These are phyloP conservation scores for Temnothorax curvispinosus DNA, from an alignment of 1,140 invertebrate species.

Conservation along the genomic window DNA sequence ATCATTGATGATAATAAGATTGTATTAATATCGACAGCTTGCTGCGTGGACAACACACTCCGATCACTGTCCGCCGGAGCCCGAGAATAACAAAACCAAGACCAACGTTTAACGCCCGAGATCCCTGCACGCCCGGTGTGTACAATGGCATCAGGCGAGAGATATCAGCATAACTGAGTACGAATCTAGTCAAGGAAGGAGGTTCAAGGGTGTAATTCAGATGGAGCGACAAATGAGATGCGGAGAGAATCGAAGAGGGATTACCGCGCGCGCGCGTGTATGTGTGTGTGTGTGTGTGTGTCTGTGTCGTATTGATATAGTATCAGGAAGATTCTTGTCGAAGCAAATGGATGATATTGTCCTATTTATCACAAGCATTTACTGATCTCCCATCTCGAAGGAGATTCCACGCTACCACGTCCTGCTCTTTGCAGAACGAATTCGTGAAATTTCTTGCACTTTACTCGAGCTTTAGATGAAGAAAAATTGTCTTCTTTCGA, in stretches of 20 bases:
- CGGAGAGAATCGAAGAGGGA: conserved; percentile 12
- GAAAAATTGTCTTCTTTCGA: conserved; percentile 17
- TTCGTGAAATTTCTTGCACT: conserved; percentile 21
- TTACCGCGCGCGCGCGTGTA: background rate
- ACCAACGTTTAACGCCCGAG: conserved; percentile 50
- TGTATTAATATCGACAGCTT: conserved; percentile 86
- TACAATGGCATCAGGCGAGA: conserved; percentile 55
- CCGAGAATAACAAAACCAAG: conserved; percentile 53
- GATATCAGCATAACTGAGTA: conserved; percentile 71
- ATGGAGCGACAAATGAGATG: conserved; percentile 44
- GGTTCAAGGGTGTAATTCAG: conserved; percentile 64
- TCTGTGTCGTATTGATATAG: background rate
- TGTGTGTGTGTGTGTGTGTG: too few species aligned
- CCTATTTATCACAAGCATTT: conserved; percentile 33
- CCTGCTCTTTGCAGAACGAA: background rate
- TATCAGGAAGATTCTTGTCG: background rate
- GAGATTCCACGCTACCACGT: conserved; percentile 25
- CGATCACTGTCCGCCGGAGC: conserved; percentile 90
- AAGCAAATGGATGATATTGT: background rate
- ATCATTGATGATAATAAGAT: conserved; percentile 40
- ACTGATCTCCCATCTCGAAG: conserved; percentile 27
- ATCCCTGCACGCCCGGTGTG: background rate
- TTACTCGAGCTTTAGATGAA: conserved; percentile 29
- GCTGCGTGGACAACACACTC: conserved; percentile 94
- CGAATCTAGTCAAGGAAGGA: conserved; percentile 84